A percentile compares a stretch with the other conserved stretches of the same genome.
phyloP scores from a whole-genome alignment of 2,888 invertebrate species.

The Stenolophus ochropezus region DNA sequence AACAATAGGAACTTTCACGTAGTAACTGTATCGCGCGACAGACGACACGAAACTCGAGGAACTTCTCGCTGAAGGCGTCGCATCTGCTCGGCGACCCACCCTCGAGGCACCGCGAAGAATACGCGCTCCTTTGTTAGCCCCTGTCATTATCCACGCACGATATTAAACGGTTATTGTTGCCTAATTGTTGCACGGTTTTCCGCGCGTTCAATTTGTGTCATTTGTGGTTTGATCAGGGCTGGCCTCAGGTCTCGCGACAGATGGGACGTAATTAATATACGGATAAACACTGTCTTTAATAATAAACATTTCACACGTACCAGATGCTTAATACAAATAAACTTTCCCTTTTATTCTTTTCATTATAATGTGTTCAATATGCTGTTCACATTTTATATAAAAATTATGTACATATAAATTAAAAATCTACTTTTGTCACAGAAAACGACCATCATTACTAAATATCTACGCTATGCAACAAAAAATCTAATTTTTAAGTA shows the following conservation, averaged over 20 bases:
- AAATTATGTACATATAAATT: no score
- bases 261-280: slow-evolving; percentile 27
- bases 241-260: background rate
- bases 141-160: slow-evolving; percentile 35
- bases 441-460: no score
- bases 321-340: slow-evolving; percentile 19
- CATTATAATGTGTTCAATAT: no score
- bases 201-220: slow-evolving; percentile 26
- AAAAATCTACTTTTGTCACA: no score
- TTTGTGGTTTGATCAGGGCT: slow-evolving; percentile 32
- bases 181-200: slow-evolving; percentile 21
- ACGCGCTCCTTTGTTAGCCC: background rate
- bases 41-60: slow-evolving; percentile 29
- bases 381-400: no score
- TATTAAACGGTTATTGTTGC: slow-evolving; percentile 28
- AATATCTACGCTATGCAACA: no score
- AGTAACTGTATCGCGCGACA: slow-evolving; percentile 54
- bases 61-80: slow-evolving; percentile 37
- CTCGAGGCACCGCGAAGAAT: background rate
- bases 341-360: slow-evolving; percentile 32
- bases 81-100: slow-evolving; percentile 48
- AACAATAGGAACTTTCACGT: slow-evolving; percentile 59
- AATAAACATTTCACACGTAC: slow-evolving; percentile 10
- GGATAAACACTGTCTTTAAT: slow-evolving; percentile 16
- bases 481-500: no score